Base-by-base conservation (phyloP, 2,888 invertebrate genomes). In the Drosophila nr. perissopoda region DNA sequence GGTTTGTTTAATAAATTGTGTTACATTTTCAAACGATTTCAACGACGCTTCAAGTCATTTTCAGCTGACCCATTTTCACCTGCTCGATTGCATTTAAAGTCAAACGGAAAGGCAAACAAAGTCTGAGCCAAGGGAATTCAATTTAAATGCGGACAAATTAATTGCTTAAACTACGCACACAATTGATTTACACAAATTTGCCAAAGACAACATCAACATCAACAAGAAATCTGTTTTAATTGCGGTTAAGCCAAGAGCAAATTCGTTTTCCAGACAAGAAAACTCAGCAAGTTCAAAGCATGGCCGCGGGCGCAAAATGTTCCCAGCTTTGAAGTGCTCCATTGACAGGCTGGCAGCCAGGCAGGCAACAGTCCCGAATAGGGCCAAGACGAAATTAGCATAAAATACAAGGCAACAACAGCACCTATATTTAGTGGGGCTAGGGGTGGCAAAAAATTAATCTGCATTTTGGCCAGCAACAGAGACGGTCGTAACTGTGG, bases 171-270 rank as follows among this genome's bases (percentile, higher is more conserved):
- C 82, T 81, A 83, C 82, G 70, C 80, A 78, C 72, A 61, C 82
- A 88, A 86, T 86, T 86, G 85, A 87, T 89, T 86, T 87, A 83
- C 83, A 80, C 85, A 83, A 88, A 88, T 88, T 86, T 82, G 54
- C 78, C 70, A 87, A 86, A 75, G 89, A 89, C 89, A 87, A 80
- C 76, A 83, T 81, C 73, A 76, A 75, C 70, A 74, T 70, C 74
- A 77, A 77, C 88, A 84, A 81, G 82, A 89, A 85, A 88, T 87
- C 85, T 76, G 79, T 80, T 83, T 87, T 88, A 88, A 87, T 87
- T 89, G 87, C 79, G 85, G 83, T 78, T 76, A 66, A 76, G 82
- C 65, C 73, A 66, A 74, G 56, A 77, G 84, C 88, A 83, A 82
- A 75, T 79, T 70, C 79, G 68, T 40, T 48, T 49, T 54, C 21